Evolutionary conservation across 2,113 vertebrate genomes (phyloP).

Genomic region (Parotia lawesii): DNA sequence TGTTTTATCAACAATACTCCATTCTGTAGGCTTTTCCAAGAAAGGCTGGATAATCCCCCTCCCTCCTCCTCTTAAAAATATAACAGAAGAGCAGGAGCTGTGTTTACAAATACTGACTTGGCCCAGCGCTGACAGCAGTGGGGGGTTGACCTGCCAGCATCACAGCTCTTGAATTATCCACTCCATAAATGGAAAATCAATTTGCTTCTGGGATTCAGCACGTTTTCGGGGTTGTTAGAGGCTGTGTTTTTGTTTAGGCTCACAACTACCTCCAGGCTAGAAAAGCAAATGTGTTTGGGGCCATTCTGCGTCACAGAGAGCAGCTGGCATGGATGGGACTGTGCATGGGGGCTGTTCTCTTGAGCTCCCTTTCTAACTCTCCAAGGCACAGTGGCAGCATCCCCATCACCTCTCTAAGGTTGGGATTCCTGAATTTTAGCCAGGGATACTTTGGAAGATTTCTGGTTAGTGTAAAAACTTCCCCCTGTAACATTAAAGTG

Average conservation of each 20-base stretch:
- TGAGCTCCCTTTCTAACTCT: background rate
- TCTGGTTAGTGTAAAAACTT: background rate
- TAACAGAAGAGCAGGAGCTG: background rate
- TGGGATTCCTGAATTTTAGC: background rate
- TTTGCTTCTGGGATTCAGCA: background rate
- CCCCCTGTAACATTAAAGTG: background rate
- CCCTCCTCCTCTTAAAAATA: background rate
- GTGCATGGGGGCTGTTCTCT: accelerated
- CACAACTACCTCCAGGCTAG: background rate
- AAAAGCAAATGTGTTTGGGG: background rate
- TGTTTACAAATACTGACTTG: background rate
- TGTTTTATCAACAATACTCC: background rate
- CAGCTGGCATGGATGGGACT: background rate
- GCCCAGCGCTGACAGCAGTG: background rate
- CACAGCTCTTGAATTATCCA: background rate
- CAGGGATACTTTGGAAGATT: accelerated
- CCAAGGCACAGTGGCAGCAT: background rate
- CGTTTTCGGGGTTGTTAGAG: background rate
- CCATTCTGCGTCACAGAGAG: accelerated
- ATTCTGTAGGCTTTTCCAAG: background rate
- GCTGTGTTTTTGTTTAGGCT: constrained; percentile 22
- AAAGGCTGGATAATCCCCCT: background rate
- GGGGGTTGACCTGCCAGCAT: background rate
- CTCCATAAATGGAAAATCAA: constrained; percentile 12
- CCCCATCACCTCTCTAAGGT: accelerated